Conservation (phyloP, 2,113 vertebrate species). For the Butastur rufipennis region DNA sequence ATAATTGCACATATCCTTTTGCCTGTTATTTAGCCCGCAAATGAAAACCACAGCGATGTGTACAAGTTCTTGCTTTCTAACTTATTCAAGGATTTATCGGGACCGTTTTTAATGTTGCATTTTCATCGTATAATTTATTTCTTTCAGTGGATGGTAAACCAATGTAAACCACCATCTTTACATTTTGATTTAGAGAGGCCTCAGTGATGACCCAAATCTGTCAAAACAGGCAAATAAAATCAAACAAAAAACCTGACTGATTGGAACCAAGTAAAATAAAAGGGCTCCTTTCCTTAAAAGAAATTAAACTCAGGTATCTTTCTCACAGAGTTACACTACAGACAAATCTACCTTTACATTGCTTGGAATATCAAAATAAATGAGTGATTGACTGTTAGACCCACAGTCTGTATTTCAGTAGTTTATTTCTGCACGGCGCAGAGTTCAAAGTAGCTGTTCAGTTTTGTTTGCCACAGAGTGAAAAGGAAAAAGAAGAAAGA, state of each 20-base stretch:
- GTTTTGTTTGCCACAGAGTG: neutral
- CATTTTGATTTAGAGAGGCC: neutral
- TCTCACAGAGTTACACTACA: neutral
- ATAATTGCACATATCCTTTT: slow-evolving; percentile 50
- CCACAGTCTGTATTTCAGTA: neutral
- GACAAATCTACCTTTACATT: neutral
- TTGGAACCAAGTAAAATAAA: neutral
- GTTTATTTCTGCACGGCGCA: neutral
- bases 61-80: neutral
- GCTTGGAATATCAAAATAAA: neutral
- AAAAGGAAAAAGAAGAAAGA: neutral
- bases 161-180: neutral
- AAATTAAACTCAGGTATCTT: neutral
- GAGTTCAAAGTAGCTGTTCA: neutral
- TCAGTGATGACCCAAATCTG: slow-evolving; percentile 45
- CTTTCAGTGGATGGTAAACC: neutral
- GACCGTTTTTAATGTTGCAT: neutral
- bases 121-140: neutral
- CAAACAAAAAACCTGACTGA: neutral
- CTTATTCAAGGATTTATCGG: slow-evolving; percentile 16
- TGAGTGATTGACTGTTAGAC: neutral
- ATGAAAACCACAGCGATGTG: neutral
- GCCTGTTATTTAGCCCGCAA: neutral
- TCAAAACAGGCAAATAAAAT: slow-evolving; percentile 20
- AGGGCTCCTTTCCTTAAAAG: neutral